Conservation (phyloP, 2,797 vertebrate genomes). For the Spatula versicolor region DNA sequence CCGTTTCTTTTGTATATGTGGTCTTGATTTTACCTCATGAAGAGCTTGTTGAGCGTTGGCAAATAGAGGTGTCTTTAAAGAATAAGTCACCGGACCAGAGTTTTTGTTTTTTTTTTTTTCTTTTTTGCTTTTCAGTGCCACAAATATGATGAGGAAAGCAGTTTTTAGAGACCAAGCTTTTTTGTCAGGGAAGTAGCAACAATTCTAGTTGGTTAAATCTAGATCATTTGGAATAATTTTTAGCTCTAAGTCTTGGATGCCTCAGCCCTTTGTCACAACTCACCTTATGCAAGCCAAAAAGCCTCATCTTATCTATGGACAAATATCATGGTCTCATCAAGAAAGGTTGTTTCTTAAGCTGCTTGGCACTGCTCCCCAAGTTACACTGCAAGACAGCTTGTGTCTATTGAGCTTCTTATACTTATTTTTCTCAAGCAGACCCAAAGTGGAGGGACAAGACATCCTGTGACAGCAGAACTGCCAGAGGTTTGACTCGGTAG, state of each 20-base stretch:
- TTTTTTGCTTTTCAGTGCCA: background rate
- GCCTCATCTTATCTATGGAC: background rate
- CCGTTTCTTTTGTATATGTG: background rate
- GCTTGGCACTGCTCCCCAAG: background rate
- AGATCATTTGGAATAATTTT: background rate
- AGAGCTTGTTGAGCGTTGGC: background rate
- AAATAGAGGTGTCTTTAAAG: background rate
- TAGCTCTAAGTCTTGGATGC: background rate
- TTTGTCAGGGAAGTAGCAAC: background rate
- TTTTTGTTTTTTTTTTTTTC: conserved; percentile 15
- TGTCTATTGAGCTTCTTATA: background rate
- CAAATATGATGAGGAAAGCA: background rate
- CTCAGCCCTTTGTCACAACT: background rate
- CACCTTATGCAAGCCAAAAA: background rate
- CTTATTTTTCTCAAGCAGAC: background rate
- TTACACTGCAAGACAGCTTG: background rate
- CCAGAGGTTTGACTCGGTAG: background rate
- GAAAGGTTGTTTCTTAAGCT: background rate
- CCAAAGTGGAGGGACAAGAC: background rate
- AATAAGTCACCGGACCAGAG: background rate
- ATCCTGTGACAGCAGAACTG: background rate
- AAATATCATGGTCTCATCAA: background rate
- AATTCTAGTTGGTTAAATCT: background rate
- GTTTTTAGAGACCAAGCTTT: background rate
- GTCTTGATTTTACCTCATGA: background rate